Evolutionary conservation across 2,113 vertebrate species (phyloP), one percentile per base, ranked within the genome.

Genomic region (Hippocampus guttulatus): DNA sequence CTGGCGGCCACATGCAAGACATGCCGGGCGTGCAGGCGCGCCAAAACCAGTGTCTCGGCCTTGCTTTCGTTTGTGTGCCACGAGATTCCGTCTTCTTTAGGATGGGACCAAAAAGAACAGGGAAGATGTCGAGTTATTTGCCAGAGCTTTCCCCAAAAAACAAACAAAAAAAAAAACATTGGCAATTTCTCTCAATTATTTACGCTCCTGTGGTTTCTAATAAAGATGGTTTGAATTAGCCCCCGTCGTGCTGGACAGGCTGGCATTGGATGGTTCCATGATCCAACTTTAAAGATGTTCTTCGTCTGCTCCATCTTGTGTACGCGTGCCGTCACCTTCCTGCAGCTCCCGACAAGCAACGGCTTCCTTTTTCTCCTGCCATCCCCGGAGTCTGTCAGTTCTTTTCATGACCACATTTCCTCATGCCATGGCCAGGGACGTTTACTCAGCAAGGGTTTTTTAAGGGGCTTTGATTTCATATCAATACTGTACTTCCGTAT

Each of bases 101-200:
- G 71, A 75, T 9, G 57, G 69, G 60, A 78, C 75, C 61, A 71
- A 66, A 67, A 72, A 79, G 52, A 80, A 78, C 55, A 81, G 11
- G 81, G 64, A 82, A 81, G 80, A 85, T 87, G 78, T 88, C 75
- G 74, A 79, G 78, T 87, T 90, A 90, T 92, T 91, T 92, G 78
- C 88, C 88, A 81, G 81, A 87, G 84, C 81, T 77, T 88, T 89
- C 87, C 63, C 73, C 70, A 78, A 88, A 88, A 79, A 47, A 5
- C 18, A 23, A 55, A 55, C 27, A 58, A 51, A 51, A 20, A 71
- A 77, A 87, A 88, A 79, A 40, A 4, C 83, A 68, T 85, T 78
- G 82, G 84, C 71, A 73, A 84, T 91, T 91, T 91, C 88, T 91
- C 88, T 90, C 83, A 91, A 90, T 90, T 92, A 92, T 92, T 93